Evolutionary conservation across 1,140 invertebrate genomes (phyloP).

Genomic region (Hesperophylax magnus): DNA sequence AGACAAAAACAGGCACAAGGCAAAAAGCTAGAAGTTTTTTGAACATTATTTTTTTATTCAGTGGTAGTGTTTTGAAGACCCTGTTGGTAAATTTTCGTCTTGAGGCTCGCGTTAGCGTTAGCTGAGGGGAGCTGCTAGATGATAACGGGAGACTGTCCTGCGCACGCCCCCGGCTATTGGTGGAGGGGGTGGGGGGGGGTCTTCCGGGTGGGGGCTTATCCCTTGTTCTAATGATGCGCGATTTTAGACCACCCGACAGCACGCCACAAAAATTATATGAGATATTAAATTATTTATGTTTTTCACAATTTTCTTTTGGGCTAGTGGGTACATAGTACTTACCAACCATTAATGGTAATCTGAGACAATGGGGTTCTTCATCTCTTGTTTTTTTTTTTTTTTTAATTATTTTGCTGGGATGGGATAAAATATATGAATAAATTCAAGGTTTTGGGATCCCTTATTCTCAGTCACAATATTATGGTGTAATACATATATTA

Average conservation of each 20-base stretch:
- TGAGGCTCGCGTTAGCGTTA: neutral
- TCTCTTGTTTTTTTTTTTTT: neutral
- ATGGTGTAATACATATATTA: too few species aligned
- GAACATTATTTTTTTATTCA: too few species aligned
- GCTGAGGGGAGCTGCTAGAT: slow-evolving; percentile 1
- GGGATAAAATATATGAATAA: too few species aligned
- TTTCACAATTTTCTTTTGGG: neutral
- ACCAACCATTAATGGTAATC: too few species aligned
- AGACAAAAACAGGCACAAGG: too few species aligned
- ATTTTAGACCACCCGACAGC: neutral
- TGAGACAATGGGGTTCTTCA: neutral
- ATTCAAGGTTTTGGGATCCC: too few species aligned
- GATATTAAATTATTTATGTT: neutral
- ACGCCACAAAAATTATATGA: neutral
- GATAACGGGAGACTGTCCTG: slow-evolving; percentile 5
- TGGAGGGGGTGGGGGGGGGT: neutral
- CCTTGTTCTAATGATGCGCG: slow-evolving; percentile 7
- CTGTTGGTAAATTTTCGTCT: too few species aligned
- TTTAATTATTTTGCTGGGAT: neutral
- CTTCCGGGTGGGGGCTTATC: neutral
- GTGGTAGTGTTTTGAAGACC: too few species aligned
- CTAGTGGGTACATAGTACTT: neutral
- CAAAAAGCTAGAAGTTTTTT: too few species aligned
- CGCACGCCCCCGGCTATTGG: neutral
- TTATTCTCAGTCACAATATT: too few species aligned